phyloP scores from a whole-genome alignment of 2,797 vertebrate species.

The Pygocentrus nattereri region DNA sequence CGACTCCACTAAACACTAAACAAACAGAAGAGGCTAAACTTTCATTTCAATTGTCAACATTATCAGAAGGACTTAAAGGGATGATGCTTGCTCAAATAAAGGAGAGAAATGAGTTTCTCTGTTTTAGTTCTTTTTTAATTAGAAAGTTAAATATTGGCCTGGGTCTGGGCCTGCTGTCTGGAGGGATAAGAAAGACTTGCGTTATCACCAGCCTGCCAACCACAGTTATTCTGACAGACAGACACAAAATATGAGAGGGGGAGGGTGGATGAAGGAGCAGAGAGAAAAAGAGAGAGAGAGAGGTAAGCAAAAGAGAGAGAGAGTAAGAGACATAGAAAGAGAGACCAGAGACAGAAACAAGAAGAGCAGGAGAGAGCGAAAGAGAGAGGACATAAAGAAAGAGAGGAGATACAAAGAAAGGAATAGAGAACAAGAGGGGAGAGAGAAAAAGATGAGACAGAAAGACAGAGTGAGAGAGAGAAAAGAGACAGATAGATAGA shows the following conservation, averaged over 20 bases:
- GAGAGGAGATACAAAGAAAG: background rate
- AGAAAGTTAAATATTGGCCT: constrained; percentile 63
- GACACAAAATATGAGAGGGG: background rate
- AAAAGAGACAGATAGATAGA: background rate
- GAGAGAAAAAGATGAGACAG: background rate
- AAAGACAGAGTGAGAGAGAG: background rate
- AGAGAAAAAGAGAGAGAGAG: background rate
- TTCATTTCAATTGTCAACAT: constrained; percentile 50
- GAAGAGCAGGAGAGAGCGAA: too few relatives aligned
- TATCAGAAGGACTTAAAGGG: constrained; percentile 37
- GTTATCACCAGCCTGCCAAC: constrained; percentile 52
- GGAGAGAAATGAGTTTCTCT: constrained; percentile 51
- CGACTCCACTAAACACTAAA: constrained; percentile 38
- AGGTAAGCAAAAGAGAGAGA: too few relatives aligned
- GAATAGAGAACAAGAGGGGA: background rate
- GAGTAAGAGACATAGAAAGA: background rate
- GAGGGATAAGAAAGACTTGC: constrained; percentile 40
- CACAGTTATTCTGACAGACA: constrained; percentile 26
- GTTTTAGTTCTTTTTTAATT: constrained; percentile 57
- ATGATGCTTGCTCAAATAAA: constrained; percentile 53
- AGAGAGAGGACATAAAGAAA: background rate
- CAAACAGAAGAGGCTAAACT: constrained; percentile 53
- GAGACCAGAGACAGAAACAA: background rate
- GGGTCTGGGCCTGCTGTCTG: constrained; percentile 48
- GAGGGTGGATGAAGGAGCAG: background rate